Base-by-base conservation (phyloP, 1,140 invertebrate species). In the Nasonia giraulti region DNA sequence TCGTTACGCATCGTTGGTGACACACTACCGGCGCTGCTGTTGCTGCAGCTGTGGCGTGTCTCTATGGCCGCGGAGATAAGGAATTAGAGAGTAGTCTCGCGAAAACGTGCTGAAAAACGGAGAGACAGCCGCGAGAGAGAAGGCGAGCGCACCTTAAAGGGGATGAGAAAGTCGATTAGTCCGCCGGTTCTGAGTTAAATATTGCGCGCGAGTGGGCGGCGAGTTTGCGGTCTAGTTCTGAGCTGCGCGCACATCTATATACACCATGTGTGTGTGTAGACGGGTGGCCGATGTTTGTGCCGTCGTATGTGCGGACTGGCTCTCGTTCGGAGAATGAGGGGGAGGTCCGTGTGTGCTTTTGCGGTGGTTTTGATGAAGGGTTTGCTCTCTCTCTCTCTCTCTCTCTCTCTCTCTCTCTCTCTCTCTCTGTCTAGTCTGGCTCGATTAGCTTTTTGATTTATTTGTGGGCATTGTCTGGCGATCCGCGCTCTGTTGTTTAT, bases 111-210 rank as follows among this genome's bases (percentile, higher is more conserved):
- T 80, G 37, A 80, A 69, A 69, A 27, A 69, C 17, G 1, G 69
- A 55, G 68, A 20, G 69, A 73, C 2, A 79, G 77, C 2, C 40
- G 14, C 4, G 27, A 31, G 31, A 37, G 14, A 33, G 7, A 0
- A 7, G 3, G 68, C 40, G 47, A 2, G 40, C n/a, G 23, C 74
- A 50, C 12, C 75, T 76, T 37, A 31, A 76, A 66, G 55, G 55
- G 73, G 62, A 68, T 83, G 82, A 50, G 75, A 83, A 83, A 68
- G 74, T 83, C n/a, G 62, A 69, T 77, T 66, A 69, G 17, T 27
- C 40, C n/a, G 62, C 27, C 12, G 80, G 80, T 47, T 20, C n/a
- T 14, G 44, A 75, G 44, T 75, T 71, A 68, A 80, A 71, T 71
- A 68, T 80, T 73, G 23, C 68, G 40, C 40, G 12, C 14, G 2